Evolutionary conservation across 2,797 vertebrate species (phyloP).

Genomic region (Pantherophis vulpinus): DNA sequence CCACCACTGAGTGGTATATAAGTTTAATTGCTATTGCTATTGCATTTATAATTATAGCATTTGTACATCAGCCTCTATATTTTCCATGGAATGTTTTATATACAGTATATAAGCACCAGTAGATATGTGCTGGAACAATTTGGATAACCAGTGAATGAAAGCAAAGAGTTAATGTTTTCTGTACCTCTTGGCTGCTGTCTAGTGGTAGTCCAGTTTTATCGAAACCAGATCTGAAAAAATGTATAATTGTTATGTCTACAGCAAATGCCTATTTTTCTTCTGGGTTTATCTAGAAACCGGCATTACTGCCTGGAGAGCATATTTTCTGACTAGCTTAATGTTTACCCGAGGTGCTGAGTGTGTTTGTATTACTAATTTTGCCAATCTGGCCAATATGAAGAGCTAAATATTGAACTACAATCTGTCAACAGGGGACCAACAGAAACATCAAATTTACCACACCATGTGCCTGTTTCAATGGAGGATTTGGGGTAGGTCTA

Average conservation of each 20-base stretch:
- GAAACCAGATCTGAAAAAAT: constrained; percentile 44
- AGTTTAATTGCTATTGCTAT: not conserved
- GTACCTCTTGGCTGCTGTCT: not conserved
- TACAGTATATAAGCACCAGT: constrained; percentile 6
- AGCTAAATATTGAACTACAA: constrained; percentile 38
- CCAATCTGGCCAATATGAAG: constrained; percentile 36
- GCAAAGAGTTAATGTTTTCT: not conserved
- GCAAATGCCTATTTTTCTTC: constrained; percentile 55
- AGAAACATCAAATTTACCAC: constrained; percentile 34
- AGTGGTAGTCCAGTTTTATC: not conserved
- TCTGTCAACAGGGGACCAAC: constrained; percentile 21
- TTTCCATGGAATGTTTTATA: constrained; percentile 74
- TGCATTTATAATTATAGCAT: constrained; percentile 39
- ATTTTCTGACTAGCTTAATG: constrained; percentile 64
- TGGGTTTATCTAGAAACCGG: constrained; percentile 62
- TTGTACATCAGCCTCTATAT: constrained; percentile 75
- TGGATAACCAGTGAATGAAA: not conserved
- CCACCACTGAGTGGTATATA: not conserved
- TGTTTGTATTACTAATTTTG: constrained; percentile 36
- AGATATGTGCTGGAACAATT: not conserved
- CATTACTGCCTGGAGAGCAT: constrained; percentile 57
- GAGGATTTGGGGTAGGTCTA: constrained; percentile 23
- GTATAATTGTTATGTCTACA: constrained; percentile 44
- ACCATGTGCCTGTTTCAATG: constrained; percentile 22
- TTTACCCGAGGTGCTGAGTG: constrained; percentile 55